Evolutionary conservation across 2,113 vertebrate genomes (phyloP).

Genomic region (Tachycineta bicolor): DNA sequence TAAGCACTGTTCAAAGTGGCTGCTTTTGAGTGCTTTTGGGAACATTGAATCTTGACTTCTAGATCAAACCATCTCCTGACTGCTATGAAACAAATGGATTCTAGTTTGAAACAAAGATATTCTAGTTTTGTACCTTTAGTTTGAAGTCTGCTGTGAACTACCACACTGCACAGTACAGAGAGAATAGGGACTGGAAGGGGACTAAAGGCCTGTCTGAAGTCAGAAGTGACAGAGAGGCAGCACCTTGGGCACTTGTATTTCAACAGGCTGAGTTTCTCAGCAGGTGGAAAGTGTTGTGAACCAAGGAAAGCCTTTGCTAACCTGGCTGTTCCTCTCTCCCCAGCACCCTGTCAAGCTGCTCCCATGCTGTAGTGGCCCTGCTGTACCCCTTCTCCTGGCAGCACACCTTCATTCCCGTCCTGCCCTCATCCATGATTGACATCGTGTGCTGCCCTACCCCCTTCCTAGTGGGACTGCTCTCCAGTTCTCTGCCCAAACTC

Average conservation of each 20-base stretch:
- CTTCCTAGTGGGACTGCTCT: conserved; percentile 95
- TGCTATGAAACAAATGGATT: background rate
- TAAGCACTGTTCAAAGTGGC: background rate
- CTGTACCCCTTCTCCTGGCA: conserved; percentile 99
- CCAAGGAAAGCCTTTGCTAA: background rate
- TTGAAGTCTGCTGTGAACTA: background rate
- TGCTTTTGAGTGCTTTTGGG: background rate
- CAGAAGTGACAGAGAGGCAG: background rate
- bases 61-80: background rate
- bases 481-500: conserved; percentile 94
- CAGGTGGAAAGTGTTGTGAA: background rate
- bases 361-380: conserved; percentile 94
- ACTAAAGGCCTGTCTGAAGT: background rate
- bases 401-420: conserved; percentile 98
- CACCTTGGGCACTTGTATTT: background rate
- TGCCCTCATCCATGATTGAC: conserved; percentile 96
- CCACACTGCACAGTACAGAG: background rate
- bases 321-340: conserved; percentile 6
- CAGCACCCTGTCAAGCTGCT: conserved; percentile 96
- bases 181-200: background rate
- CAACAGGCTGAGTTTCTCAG: background rate
- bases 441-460: conserved; percentile 98
- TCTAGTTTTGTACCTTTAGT: background rate
- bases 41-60: background rate
- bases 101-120: background rate